Evolutionary conservation across 1,140 invertebrate genomes (phyloP).

Genomic region (Paraescarpia echinospica): DNA sequence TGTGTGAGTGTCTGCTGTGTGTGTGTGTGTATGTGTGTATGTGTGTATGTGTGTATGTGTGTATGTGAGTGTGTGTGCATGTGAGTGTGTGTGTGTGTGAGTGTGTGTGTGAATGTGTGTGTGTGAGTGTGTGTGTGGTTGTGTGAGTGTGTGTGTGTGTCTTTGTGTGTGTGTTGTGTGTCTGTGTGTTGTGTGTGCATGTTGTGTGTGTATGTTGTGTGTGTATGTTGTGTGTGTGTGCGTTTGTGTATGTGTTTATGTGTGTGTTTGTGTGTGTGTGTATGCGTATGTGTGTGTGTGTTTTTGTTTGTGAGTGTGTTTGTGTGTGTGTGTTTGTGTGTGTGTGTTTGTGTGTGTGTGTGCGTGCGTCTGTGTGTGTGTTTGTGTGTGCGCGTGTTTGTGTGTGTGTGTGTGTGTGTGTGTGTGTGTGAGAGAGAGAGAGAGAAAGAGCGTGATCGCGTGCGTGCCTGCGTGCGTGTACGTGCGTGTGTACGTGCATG

Average conservation of each 20-base stretch:
- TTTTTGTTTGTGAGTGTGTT: background rate
- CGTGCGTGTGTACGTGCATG: no score
- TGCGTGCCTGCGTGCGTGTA: no score
- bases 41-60: background rate
- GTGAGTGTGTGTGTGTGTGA: background rate
- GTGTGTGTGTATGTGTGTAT: background rate
- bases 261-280: background rate
- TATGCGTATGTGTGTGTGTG: background rate
- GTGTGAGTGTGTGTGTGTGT: background rate
- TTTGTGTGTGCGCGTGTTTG: background rate
- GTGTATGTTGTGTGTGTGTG: background rate
- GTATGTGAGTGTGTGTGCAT: background rate
- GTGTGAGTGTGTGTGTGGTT: background rate
- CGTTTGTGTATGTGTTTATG: background rate
- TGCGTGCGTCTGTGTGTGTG: background rate
- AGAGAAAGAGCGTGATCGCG: no score
- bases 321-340: background rate
- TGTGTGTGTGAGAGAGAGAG: no score
- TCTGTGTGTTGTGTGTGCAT: background rate
- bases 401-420: background rate
- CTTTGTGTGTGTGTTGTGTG: background rate
- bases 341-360: no score
- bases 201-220: no score
- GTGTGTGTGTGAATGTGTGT: background rate
- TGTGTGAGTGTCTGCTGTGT: background rate